phyloP scores from a whole-genome alignment of 2,888 invertebrate genomes.

The Ypsolopha scabrella region DNA sequence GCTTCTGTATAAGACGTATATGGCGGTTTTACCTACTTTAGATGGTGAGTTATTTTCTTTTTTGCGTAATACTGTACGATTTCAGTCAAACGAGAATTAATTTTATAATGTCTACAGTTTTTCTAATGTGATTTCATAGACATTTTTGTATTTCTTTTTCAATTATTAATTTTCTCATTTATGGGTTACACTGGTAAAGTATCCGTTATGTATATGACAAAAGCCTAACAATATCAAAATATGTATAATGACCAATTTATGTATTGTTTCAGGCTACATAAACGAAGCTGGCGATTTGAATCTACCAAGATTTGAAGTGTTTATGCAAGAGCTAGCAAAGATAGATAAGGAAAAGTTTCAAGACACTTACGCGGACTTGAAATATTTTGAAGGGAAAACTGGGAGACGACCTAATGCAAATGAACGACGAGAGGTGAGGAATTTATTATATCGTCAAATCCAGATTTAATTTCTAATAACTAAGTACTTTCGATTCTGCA shows the following conservation, averaged over 20 bases:
- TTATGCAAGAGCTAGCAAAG: slow-evolving; percentile 79
- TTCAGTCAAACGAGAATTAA: too few relatives aligned
- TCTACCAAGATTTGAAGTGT: slow-evolving; percentile 85
- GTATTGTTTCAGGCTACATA: slow-evolving; percentile 79
- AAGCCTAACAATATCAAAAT: too few relatives aligned
- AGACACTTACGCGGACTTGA: slow-evolving; percentile 83
- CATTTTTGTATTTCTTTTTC: too few relatives aligned
- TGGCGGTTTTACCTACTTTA: slow-evolving; percentile 84
- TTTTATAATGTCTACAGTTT: too few relatives aligned
- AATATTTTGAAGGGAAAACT: slow-evolving; percentile 86
- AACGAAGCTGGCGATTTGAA: slow-evolving; percentile 91
- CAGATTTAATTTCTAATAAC: too few relatives aligned
- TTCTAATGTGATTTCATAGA: too few relatives aligned
- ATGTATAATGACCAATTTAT: too few relatives aligned
- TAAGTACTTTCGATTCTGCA: too few relatives aligned
- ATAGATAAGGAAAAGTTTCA: slow-evolving; percentile 82
- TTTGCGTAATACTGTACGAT: too few relatives aligned
- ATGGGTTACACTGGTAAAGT: too few relatives aligned
- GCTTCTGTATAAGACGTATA: slow-evolving; percentile 88
- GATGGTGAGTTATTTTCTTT: slow-evolving; percentile 73
- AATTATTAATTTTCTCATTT: too few relatives aligned
- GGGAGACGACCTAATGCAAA: slow-evolving; percentile 67
- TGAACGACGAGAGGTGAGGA: slow-evolving; percentile 47
- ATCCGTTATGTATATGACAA: too few relatives aligned
- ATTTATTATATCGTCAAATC: neutral